Percentiles rank a stretch among this genome's conserved stretches.
Evolutionary conservation across 2,113 vertebrate species (phyloP).

Genomic region (Rhinogobius similis): DNA sequence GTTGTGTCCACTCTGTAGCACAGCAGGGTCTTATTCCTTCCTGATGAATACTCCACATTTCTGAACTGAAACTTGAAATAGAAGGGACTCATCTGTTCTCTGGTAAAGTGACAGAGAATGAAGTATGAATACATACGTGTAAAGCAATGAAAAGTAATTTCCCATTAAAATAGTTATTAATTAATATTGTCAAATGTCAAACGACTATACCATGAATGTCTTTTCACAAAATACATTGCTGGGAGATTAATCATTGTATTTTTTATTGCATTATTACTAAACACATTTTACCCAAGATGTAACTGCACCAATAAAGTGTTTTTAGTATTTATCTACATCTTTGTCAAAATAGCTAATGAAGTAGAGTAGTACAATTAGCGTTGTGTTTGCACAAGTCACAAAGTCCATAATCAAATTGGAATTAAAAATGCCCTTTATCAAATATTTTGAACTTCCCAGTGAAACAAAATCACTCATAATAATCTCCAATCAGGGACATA

Average conservation of each 20-base stretch:
- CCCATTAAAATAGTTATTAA: background rate
- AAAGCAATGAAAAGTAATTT: no score
- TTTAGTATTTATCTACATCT: background rate
- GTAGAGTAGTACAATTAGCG: background rate
- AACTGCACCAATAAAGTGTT: background rate
- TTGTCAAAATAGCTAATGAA: background rate
- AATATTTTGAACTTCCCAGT: background rate
- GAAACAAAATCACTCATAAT: conserved; percentile 20
- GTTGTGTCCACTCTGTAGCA: conserved; percentile 89
- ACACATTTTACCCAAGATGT: background rate
- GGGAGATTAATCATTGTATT: background rate
- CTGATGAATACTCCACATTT: conserved; percentile 96
- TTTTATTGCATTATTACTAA: background rate
- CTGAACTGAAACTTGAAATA: conserved; percentile 98
- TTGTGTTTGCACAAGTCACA: conserved; percentile 9
- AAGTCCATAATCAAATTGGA: background rate
- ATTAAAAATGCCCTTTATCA: background rate
- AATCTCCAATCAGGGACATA: conserved; percentile 3
- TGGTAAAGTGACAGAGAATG: conserved; percentile 52
- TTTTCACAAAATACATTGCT: background rate
- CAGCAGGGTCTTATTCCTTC: conserved; percentile 95
- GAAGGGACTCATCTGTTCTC: conserved; percentile 87
- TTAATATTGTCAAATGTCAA: background rate
- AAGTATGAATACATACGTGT: background rate
- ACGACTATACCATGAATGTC: background rate